Percentiles rank a stretch among this genome's conserved stretches.
These are phyloP conservation scores for Gallinago undulata DNA, from an alignment of 2,113 vertebrate species.

Conservation along the genomic window DNA sequence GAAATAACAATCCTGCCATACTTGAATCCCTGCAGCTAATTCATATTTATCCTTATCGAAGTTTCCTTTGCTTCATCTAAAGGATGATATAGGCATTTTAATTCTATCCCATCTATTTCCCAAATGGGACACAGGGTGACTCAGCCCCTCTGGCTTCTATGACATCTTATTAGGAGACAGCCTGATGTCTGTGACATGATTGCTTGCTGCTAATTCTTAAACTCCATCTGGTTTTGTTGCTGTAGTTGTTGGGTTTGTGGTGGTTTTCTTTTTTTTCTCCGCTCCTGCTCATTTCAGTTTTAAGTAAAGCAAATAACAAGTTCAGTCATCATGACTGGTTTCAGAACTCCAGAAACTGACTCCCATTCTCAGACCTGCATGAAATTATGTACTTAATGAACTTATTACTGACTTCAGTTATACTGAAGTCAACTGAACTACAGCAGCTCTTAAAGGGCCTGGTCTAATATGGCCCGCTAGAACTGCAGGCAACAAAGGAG, in stretches of 20 bases:
- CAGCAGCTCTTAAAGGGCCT: background rate
- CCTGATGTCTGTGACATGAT: background rate
- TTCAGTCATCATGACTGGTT: fast-evolving
- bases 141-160: background rate
- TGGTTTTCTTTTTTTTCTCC: background rate
- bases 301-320: background rate
- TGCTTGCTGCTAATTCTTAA: background rate
- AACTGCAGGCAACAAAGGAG: background rate
- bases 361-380: background rate
- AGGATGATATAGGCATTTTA: background rate
- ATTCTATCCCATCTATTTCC: constrained; percentile 5
- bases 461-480: background rate
- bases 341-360: background rate
- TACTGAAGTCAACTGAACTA: background rate
- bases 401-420: background rate
- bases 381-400: background rate
- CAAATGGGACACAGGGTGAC: background rate
- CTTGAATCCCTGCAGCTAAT: background rate
- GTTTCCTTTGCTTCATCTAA: background rate
- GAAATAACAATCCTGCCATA: background rate
- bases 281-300: background rate
- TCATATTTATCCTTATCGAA: constrained; percentile 2
- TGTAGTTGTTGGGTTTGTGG: background rate
- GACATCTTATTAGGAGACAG: background rate
- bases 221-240: background rate